A percentile compares a stretch with the other conserved stretches of the same genome.
Conservation (phyloP, 1,140 invertebrate genomes). For the Sinonovacula constricta region DNA sequence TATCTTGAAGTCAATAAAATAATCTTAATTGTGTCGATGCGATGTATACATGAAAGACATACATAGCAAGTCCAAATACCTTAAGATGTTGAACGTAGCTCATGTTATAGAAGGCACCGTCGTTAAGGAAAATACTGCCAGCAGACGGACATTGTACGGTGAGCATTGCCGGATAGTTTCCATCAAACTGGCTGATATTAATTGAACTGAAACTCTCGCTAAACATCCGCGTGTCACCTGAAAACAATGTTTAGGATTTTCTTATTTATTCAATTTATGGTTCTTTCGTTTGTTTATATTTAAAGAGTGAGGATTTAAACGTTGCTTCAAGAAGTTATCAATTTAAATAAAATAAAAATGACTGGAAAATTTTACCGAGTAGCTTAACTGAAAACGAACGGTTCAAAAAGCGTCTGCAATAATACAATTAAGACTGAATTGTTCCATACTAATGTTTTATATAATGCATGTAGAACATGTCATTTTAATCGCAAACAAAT, state of each 20-base stretch:
- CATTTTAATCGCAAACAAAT: too few species aligned
- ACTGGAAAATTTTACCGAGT: too few species aligned
- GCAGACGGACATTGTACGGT: neutral
- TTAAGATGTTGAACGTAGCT: conserved; percentile 20
- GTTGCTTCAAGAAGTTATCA: neutral
- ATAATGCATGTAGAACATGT: too few species aligned
- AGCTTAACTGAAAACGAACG: too few species aligned
- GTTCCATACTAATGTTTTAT: too few species aligned
- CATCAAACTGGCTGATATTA: conserved; percentile 9
- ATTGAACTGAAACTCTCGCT: conserved; percentile 2
- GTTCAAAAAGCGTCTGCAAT: neutral
- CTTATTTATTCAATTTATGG: neutral
- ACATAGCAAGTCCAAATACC: conserved; percentile 1
- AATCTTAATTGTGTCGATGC: too few species aligned
- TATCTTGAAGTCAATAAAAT: too few species aligned
- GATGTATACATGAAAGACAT: too few species aligned
- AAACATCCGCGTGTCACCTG: conserved; percentile 30
- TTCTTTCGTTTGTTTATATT: neutral
- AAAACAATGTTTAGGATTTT: neutral
- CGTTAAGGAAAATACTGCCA: conserved; percentile 19
- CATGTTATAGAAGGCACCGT: conserved; percentile 27
- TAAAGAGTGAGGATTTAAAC: too few species aligned
- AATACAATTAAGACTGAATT: neutral
- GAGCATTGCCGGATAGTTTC: conserved; percentile 13
- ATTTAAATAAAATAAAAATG: neutral